A percentile compares a stretch with the other conserved stretches of the same genome.
These are phyloP conservation scores for Calameuta idolon DNA, from an alignment of 2,888 invertebrate genomes.

Conservation along the genomic window DNA sequence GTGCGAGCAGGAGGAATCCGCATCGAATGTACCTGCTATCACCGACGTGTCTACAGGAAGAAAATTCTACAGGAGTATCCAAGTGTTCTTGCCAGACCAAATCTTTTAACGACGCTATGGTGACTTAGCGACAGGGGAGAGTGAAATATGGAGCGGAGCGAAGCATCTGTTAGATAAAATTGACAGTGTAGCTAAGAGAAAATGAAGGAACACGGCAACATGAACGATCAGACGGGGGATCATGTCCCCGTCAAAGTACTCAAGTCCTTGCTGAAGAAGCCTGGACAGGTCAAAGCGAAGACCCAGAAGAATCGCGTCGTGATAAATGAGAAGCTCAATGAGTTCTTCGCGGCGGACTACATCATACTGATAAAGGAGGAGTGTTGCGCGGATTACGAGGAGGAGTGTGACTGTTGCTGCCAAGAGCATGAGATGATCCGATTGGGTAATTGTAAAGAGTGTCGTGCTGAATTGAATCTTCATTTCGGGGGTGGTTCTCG, in stretches of 20 bases:
- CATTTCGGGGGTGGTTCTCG: conserved; percentile 62
- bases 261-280: conserved; percentile 82
- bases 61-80: neutral
- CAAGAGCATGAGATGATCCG: conserved; percentile 78
- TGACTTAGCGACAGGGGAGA: neutral
- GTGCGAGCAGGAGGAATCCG: neutral
- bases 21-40: neutral
- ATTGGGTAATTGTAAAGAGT: conserved; percentile 71
- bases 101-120: neutral
- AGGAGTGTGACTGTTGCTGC: conserved; percentile 76
- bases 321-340: conserved; percentile 90
- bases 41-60: neutral
- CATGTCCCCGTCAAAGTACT: conserved; percentile 63
- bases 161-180: neutral
- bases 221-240: conserved; percentile 39
- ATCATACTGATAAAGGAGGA: conserved; percentile 91
- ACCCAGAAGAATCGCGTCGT: conserved; percentile 82
- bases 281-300: conserved; percentile 74
- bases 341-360: conserved; percentile 93
- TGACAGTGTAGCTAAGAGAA: neutral
- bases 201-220: conserved; percentile 25
- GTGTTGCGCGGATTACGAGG: conserved; percentile 85
- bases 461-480: conserved; percentile 60
- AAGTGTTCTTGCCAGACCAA: neutral
- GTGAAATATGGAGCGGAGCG: neutral